phyloP scores from a whole-genome alignment of 2,113 vertebrate species.

The Chlorocebus sabaeus region DNA sequence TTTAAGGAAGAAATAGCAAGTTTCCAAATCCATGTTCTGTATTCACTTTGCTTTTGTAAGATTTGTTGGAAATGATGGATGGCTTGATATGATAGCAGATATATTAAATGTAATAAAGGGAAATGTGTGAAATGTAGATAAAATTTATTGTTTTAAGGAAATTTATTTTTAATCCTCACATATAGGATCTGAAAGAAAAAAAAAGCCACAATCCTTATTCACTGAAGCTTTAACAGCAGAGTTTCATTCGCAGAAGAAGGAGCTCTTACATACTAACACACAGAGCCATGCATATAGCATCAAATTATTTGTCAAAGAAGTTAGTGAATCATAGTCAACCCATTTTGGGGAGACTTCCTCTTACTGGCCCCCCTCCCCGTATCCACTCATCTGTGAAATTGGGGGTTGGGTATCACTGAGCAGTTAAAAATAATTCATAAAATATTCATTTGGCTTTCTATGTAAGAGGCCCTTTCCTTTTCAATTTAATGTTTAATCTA shows the following conservation, averaged over 20 bases:
- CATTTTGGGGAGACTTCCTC: not conserved
- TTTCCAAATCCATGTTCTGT: not conserved
- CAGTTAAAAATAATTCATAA: conserved; percentile 55
- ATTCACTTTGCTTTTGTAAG: conserved; percentile 32
- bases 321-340: conserved; percentile 10
- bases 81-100: not conserved
- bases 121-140: conserved; percentile 41
- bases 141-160: conserved; percentile 57
- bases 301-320: conserved; percentile 32
- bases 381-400: not conserved
- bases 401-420: not conserved
- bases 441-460: conserved; percentile 44
- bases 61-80: conserved; percentile 39
- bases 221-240: conserved; percentile 17
- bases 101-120: conserved; percentile 31
- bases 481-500: conserved; percentile 78
- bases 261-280: not conserved
- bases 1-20: conserved; percentile 60
- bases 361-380: not conserved
- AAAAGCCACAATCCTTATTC: not conserved
- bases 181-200: conserved; percentile 30
- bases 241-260: conserved; percentile 19
- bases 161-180: conserved; percentile 46
- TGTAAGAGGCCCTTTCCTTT: conserved; percentile 70
- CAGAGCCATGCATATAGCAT: not conserved